These are phyloP conservation scores for Keiferia lycopersicella DNA, from an alignment of 2,888 invertebrate species.

Conservation along the genomic window DNA sequence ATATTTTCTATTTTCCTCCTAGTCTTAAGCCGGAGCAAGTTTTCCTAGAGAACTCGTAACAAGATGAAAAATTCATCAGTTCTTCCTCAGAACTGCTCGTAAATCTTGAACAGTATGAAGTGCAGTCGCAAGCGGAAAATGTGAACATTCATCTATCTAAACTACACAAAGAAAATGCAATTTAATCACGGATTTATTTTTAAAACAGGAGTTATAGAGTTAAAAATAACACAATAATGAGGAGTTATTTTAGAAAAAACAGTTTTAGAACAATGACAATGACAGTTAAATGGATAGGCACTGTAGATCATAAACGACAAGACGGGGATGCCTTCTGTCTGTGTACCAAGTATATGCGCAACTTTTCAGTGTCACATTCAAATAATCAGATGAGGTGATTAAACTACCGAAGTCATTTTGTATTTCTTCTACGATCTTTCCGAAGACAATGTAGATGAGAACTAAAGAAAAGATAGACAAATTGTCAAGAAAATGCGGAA, in stretches of 20 bases:
- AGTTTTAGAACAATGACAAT: too few relatives aligned
- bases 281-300: too few relatives aligned
- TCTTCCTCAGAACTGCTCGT: neutral
- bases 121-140: slow-evolving; percentile 1
- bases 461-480: neutral
- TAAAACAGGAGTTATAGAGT: neutral
- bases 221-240: too few relatives aligned
- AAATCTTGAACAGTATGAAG: neutral
- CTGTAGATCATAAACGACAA: too few relatives aligned
- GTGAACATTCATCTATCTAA: neutral
- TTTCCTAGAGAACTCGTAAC: neutral
- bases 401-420: too few relatives aligned
- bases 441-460: neutral
- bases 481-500: slow-evolving; percentile 12
- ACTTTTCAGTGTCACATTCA: too few relatives aligned
- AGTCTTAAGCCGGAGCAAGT: neutral
- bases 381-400: too few relatives aligned
- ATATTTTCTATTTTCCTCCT: neutral
- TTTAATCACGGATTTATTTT: neutral
- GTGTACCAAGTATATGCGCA: too few relatives aligned
- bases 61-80: slow-evolving; percentile 14
- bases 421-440: neutral
- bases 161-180: neutral
- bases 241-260: too few relatives aligned
- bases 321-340: too few relatives aligned